Conservation (phyloP, 2,797 vertebrate species). For the Trichosurus vulpecula region DNA sequence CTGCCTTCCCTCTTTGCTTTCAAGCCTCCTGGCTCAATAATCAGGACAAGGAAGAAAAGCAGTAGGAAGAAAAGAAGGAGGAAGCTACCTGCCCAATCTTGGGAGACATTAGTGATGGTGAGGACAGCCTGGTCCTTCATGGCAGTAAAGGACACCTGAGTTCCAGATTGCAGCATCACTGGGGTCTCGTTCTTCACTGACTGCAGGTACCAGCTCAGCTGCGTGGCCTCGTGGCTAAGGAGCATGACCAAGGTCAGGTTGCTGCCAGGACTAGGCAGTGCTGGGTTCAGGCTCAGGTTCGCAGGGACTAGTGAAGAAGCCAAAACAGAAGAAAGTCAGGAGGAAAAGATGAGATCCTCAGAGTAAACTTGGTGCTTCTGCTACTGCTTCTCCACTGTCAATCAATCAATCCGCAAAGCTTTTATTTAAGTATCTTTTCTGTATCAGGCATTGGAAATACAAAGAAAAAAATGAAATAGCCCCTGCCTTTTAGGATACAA, state of each 20-base stretch:
- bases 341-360: background rate
- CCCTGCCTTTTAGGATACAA: background rate
- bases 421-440: background rate
- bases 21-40: conserved; percentile 9
- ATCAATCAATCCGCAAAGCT: background rate
- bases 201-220: conserved; percentile 70
- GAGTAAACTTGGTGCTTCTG: background rate
- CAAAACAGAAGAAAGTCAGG: background rate
- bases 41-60: no score
- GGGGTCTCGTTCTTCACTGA: background rate
- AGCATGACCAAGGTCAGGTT: conserved; percentile 61
- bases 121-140: conserved; percentile 47
- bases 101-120: conserved; percentile 51
- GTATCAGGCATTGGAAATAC: background rate
- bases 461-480: background rate
- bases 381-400: background rate
- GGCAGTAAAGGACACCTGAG: conserved; percentile 51
- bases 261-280: background rate
- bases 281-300: conserved; percentile 27
- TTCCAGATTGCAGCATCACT: conserved; percentile 57
- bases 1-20: background rate
- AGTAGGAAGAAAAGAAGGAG: background rate
- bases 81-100: conserved; percentile 76
- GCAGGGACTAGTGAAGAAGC: conserved; percentile 63
- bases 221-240: conserved; percentile 37